These are phyloP conservation scores for Cisticola juncidis DNA, from an alignment of 2,113 vertebrate species.

Conservation along the genomic window DNA sequence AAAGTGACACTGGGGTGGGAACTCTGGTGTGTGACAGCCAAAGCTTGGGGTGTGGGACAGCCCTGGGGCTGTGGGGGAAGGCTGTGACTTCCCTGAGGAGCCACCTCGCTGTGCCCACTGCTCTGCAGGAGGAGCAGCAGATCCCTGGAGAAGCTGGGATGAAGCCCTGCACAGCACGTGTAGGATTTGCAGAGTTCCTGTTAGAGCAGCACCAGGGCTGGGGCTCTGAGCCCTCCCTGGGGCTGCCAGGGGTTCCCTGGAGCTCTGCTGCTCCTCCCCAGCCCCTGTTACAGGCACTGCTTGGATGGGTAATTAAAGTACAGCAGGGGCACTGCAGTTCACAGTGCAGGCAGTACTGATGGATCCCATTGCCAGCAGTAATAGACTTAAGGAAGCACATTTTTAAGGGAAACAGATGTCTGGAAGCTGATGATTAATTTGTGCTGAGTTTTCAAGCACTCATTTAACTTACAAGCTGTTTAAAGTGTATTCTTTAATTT, in stretches of 20 bases:
- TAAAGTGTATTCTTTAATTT: neutral
- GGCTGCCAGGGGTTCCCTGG: neutral
- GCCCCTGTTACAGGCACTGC: neutral
- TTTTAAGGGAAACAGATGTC: neutral
- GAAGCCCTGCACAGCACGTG: fast-evolving
- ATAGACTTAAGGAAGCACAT: neutral
- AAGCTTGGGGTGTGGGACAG: neutral
- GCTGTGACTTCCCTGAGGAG: neutral
- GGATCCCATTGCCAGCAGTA: neutral
- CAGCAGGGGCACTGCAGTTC: neutral
- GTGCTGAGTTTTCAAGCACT: neutral
- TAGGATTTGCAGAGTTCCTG: neutral
- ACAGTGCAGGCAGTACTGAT: neutral
- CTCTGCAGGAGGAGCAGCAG: neutral
- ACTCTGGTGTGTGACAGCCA: neutral
- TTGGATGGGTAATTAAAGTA: neutral
- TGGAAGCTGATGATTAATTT: conserved; percentile 27
- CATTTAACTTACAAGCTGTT: neutral
- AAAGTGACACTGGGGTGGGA: neutral
- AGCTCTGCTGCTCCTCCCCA: neutral
- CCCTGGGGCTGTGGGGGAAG: fast-evolving
- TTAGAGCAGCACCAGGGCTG: fast-evolving
- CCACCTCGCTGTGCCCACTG: fast-evolving
- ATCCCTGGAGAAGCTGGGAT: fast-evolving
- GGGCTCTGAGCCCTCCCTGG: neutral